Base-by-base conservation (phyloP, 2,888 invertebrate genomes). In the Strigamia transsilvanica region DNA sequence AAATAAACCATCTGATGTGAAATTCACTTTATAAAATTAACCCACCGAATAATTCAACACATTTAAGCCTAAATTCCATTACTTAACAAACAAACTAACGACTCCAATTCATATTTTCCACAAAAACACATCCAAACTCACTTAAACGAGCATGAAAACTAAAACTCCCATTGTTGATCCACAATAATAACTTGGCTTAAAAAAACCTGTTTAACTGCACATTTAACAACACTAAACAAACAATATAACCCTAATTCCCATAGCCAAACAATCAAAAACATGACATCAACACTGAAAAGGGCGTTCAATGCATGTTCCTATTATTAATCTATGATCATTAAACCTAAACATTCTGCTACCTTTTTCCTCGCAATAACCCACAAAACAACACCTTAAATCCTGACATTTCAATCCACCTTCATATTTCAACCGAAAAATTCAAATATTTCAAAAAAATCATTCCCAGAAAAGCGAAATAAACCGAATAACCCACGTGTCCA, bases 191-290 rank as follows among this genome's bases (percentile, higher is more conserved):
- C n/a, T n/a, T n/a, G 4, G n/a, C n/a, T n/a, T n/a, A n/a, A n/a
- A n/a, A 27, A 27, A 27, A 27, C 27, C 27, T 2, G 27, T n/a
- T 46, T 15, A 5, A 46, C n/a, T 15, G 15, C 15, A 46, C 15
- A 46, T 27, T 46, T 5, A n/a, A 46, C 4, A 46, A 46, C 15
- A 13, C 5, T 5, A 46, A 46, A 46, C 15, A 13, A 46, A 46
- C 46, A 46, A 46, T 46, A 46, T 46, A 46, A 46, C 46, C 46
- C 46, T 46, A 46, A 46, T 46, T 46, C 46, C 46, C 46, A 46
- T 46, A 46, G 46, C 46, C 46, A 15, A 46, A 13, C 13, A 46
- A 13, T 15, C 46, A 46, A 46, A 46, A 46, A 46, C 46, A 46
- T 15, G n/a, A 13, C 46, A 46, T 46, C 46, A 46, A 38, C 38